Conservation (phyloP, 92 coral and sea anemone species). For the Heliopora coerulea region DNA sequence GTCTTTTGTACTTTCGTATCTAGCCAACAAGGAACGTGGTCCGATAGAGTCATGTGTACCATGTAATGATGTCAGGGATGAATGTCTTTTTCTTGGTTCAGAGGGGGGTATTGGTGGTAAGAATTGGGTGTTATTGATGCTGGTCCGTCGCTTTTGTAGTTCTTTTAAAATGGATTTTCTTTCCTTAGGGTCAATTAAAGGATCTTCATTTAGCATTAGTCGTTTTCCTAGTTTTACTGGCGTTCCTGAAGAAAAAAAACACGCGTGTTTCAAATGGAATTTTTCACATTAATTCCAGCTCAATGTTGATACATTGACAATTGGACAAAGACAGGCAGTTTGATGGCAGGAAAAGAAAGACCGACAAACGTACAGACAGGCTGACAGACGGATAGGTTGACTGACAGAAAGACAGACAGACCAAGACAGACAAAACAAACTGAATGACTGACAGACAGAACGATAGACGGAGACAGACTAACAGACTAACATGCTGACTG, state of each 20-base stretch:
- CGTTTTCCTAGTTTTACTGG: constrained; percentile 5
- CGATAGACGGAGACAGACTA: too few relatives aligned
- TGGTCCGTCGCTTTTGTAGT: constrained; percentile 1
- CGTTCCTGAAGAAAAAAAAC: not conserved
- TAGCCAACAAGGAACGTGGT: not conserved
- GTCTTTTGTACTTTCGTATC: not conserved
- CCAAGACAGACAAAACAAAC: too few relatives aligned
- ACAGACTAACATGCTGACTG: too few relatives aligned
- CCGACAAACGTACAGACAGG: not conserved
- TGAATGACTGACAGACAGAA: too few relatives aligned
- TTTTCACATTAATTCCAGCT: too few relatives aligned
- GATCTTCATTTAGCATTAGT: not conserved
- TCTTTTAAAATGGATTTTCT: constrained; percentile 7
- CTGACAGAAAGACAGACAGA: too few relatives aligned
- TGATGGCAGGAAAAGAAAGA: not conserved
- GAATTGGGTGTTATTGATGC: not conserved
- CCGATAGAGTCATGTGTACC: not conserved
- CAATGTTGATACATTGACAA: too few relatives aligned
- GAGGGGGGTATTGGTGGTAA: not conserved
- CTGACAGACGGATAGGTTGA: not conserved
- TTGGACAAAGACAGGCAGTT: too few relatives aligned
- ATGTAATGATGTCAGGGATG: not conserved
- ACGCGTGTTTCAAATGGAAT: too few relatives aligned
- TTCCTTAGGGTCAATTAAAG: not conserved
- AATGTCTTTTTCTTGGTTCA: not conserved